Conservation (phyloP, 2,797 vertebrate species). For the Thalassophryne amazonica region DNA sequence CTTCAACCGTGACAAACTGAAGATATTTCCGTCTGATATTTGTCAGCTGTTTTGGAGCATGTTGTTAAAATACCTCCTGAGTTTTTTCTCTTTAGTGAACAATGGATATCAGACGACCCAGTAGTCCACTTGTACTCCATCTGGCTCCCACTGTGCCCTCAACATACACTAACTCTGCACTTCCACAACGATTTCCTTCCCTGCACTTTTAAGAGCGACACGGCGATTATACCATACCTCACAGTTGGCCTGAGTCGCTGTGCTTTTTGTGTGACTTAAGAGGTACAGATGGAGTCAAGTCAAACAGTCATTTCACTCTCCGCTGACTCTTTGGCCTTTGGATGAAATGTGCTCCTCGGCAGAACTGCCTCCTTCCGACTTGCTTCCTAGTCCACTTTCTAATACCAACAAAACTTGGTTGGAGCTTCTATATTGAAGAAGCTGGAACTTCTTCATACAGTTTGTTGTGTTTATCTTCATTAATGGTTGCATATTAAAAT, state of each 20-base stretch:
- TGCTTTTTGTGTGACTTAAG: conserved; percentile 69
- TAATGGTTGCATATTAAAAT: no score
- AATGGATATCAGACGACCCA: conserved; percentile 20
- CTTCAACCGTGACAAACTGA: no score
- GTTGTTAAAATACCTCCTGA: no score
- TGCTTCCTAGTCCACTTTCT: conserved; percentile 18
- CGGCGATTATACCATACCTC: conserved; percentile 55
- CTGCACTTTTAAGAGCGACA: conserved; percentile 57
- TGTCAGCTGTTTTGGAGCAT: not conserved
- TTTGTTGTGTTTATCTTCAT: not conserved
- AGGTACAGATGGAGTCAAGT: conserved; percentile 66
- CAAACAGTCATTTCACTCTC: conserved; percentile 75
- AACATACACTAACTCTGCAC: conserved; percentile 47
- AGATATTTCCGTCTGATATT: no score
- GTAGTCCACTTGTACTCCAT: conserved; percentile 29
- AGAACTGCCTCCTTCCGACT: conserved; percentile 21
- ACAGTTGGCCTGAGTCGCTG: conserved; percentile 55
- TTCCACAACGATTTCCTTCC: conserved; percentile 56
- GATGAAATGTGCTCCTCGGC: conserved; percentile 58
- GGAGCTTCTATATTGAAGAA: not conserved
- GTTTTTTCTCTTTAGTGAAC: not conserved
- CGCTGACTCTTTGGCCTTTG: conserved; percentile 61
- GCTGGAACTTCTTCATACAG: not conserved
- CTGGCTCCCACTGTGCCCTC: conserved; percentile 42
- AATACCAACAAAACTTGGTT: conserved; percentile 5